These are phyloP conservation scores for Bothrops jararaca DNA, from an alignment of 2,113 vertebrate species.

Conservation along the genomic window DNA sequence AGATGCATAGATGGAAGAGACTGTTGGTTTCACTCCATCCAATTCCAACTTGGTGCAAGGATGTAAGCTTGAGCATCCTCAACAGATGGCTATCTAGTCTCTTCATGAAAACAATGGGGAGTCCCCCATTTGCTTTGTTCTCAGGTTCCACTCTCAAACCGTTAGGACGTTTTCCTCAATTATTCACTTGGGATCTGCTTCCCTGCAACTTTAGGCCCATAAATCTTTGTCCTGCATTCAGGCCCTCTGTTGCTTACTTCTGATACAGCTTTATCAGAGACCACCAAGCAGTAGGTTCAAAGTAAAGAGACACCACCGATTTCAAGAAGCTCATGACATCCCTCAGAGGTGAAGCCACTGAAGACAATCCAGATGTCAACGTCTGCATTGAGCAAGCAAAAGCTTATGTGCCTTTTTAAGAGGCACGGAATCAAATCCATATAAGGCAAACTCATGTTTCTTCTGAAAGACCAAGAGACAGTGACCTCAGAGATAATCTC, in stretches of 20 bases:
- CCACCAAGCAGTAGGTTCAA: background rate
- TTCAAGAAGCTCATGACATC: background rate
- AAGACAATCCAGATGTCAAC: background rate
- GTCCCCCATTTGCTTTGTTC: background rate
- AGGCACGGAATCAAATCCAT: background rate
- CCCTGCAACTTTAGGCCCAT: background rate
- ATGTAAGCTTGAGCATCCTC: background rate
- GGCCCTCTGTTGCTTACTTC: background rate
- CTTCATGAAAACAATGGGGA: background rate
- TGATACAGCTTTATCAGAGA: background rate
- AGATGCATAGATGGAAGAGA: background rate
- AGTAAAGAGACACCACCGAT: background rate
- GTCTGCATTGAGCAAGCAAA: background rate
- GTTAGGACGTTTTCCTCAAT: background rate
- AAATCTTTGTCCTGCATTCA: background rate
- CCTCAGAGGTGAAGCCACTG: background rate
- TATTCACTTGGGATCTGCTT: background rate
- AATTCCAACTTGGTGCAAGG: background rate
- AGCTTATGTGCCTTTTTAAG: background rate
- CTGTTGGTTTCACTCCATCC: background rate
- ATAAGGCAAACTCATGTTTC: background rate
- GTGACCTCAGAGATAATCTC: background rate
- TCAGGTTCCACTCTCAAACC: background rate
- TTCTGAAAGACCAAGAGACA: background rate
- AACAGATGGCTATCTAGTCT: background rate